phyloP scores from a whole-genome alignment of 2,113 vertebrate species.

The Sceloporus undulatus region DNA sequence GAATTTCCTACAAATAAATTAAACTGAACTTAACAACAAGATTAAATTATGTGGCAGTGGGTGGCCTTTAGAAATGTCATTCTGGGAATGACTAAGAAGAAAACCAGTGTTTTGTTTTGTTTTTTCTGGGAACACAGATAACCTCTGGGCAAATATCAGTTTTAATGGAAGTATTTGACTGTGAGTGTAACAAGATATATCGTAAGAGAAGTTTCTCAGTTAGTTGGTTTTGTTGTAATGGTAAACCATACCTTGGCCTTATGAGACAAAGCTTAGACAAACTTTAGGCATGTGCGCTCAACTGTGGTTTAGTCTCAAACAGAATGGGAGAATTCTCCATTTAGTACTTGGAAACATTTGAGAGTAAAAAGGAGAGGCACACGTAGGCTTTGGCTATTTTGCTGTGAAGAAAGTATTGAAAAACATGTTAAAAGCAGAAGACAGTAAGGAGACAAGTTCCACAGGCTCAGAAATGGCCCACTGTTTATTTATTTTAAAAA shows the following conservation, averaged over 20 bases:
- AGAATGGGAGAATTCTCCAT: fast-evolving
- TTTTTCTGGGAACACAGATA: not conserved
- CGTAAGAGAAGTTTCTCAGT: no score
- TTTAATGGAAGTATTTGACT: not conserved
- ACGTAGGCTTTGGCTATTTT: fast-evolving
- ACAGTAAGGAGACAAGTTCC: no score
- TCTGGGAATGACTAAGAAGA: conserved; percentile 21
- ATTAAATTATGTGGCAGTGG: not conserved
- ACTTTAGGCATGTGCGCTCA: not conserved
- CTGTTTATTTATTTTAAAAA: no score
- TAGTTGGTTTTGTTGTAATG: not conserved
- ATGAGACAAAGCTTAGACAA: not conserved
- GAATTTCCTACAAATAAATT: not conserved
- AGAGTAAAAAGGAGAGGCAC: fast-evolving
- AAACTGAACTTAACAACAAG: not conserved
- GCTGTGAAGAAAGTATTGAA: not conserved
- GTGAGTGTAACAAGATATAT: not conserved
- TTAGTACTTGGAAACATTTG: not conserved
- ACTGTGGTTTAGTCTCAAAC: no score
- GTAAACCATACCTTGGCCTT: not conserved
- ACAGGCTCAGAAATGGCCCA: no score
- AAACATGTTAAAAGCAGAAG: no score
- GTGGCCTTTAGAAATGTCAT: not conserved
- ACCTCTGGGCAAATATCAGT: not conserved
- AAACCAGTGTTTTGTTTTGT: not conserved